Conservation (phyloP, 2,797 vertebrate genomes). For the Melanotaenia parkinsoni region DNA sequence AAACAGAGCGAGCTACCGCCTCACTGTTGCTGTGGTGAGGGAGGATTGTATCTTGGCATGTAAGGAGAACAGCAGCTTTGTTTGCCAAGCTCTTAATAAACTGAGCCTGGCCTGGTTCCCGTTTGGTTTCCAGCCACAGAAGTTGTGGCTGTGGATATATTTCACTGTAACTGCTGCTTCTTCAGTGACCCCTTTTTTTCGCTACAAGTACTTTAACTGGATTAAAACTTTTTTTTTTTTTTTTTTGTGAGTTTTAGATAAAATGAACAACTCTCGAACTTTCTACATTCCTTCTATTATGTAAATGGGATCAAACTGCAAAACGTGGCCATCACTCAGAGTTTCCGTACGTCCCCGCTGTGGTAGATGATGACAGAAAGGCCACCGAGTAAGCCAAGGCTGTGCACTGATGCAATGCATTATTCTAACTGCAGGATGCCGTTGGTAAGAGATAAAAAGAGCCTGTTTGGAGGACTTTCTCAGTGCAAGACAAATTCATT, state of each 20-base stretch:
- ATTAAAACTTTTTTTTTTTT: background rate
- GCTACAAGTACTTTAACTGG: background rate
- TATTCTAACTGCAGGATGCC: conserved; percentile 1
- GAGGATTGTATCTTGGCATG: conserved; percentile 20
- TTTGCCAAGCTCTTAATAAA: conserved; percentile 49
- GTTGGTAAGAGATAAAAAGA: background rate
- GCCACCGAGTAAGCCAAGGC: background rate
- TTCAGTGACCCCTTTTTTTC: background rate
- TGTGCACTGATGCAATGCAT: conserved; percentile 1
- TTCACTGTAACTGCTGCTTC: conserved; percentile 1
- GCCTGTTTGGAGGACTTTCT: background rate
- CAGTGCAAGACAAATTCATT: background rate
- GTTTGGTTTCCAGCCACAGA: conserved; percentile 3
- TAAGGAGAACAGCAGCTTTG: conserved; percentile 28
- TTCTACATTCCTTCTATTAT: background rate
- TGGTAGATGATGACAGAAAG: conserved; percentile 5
- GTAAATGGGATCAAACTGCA: background rate
- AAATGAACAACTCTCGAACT: conserved; percentile 1
- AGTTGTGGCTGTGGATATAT: background rate
- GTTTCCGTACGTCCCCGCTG: background rate
- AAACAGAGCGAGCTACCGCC: conserved; percentile 1
- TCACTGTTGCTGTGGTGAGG: conserved; percentile 38
- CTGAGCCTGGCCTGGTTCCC: conserved; percentile 9
- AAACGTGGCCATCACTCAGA: background rate
- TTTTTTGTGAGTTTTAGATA: background rate